Evolutionary conservation across 1,140 invertebrate genomes (phyloP), one percentile per base, ranked within the genome.

Genomic region (Xylocopa sonorina): DNA sequence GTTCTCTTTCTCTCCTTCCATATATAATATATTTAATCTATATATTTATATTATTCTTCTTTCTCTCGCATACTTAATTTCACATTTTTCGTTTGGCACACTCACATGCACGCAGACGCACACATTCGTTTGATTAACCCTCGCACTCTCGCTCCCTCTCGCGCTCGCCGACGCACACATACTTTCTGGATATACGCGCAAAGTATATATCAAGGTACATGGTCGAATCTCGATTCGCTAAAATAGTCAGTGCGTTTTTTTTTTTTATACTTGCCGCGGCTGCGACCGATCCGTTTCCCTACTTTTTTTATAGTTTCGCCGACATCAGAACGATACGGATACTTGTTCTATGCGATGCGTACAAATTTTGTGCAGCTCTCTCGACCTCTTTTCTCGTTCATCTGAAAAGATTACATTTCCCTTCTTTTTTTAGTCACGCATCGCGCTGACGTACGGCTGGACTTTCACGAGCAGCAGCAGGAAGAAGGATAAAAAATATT

Each of bases 171-270:
- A 57, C 57, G 34, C 76, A 64, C 29, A 50, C 64, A 71, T 48
- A 64, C 69, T 58, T 41, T 64, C 67, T 55, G 57, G 57, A 81
- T 73, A 85, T 78, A 85, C 58, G 53, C 82, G 43, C 71, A 73
- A 74, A 32, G 41, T 83, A 85, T 76, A 86, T 87, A 86, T 88
- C 85, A 88, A 89, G 87, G 83, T 88, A 86, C 85, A 89, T 81
- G 77, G 81, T 88, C 84, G 83, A 80, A 81, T 81, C 69, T 89
- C 85, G 85, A 84, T 85, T 91, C 82, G 87, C 87, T 91, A 89
- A 91, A 90, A 81, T 90, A 91, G 87, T 91, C 90, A 91, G 89
- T 91, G 88, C 90, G 85, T 87, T 91, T 87, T 89, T 29, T 60
- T 34, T 50, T 34, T 27, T 5, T 29, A 27, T 48, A 32, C 80